Base-by-base conservation (phyloP, 2,797 vertebrate species). In the Coracias cyanogaster region DNA sequence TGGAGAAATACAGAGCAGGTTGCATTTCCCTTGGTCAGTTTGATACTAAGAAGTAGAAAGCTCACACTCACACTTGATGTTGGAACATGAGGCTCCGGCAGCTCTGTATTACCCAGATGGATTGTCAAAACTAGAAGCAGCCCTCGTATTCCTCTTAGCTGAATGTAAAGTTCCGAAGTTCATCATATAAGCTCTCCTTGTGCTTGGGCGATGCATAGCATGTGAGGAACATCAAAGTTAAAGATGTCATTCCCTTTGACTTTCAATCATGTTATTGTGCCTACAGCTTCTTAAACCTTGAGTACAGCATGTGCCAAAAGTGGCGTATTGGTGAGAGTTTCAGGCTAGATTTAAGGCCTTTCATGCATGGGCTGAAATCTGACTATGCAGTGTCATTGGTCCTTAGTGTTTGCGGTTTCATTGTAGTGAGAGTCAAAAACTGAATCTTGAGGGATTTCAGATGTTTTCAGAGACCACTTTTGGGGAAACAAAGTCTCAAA, bases 391-490 rank as follows among this genome's bases (percentile, higher is more conserved):
- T 21, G 48, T 39, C 55, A 11, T 71, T 90, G 88, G 51, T 48
- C 71, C 24, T 55, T 37, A 4, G 35, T 64, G 76, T 62, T 79
- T 78, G 69, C 0, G 1, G 54, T 70, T 86, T 76, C 70, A 35
- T 41, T 70, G 29, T 28, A 15, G 45, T 52, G 64, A 46, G 62
- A 94, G 60, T 77, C 88, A 86, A 71, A 77, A 90, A 29, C 29
- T 21, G 49, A 67, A 18, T 46, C 82, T 84, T 74, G 41, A 82
- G 85, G 77, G 90, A 67, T 67, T 86, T 90, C 52, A 29, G 33
- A 73, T 86, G 60, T 89, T 92, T 94, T 43, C 73, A 39, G 85
- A 82, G 83, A 94, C 77, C 52, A 10, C 86, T 92, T 62, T 55
- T 7, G 67, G 52, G 70, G 73, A 64, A 94, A 51, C 39, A 88